Base-by-base conservation (phyloP, 2,113 vertebrate species). In the Promerops cafer region DNA sequence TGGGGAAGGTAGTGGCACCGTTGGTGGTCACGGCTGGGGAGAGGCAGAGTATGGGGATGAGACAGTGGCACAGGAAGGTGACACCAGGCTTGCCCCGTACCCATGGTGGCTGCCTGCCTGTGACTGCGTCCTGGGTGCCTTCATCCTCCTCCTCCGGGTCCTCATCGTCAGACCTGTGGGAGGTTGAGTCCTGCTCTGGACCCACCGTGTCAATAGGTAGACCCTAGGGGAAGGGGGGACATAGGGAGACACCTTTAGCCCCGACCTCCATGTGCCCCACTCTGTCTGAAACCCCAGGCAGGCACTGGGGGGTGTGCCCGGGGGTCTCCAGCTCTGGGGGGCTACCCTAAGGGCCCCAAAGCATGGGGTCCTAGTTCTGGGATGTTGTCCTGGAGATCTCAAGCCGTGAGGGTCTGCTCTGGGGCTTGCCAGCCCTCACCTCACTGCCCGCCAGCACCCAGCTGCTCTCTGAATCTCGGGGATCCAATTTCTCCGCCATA, bases 371-470 rank as follows among this genome's bases (percentile, higher is more conserved):
- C 17, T 30, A 37, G 27, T 11, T 81, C 37, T 11, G 42, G 57
- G 60, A 31, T 12, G 92, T 83, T 24, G 28, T 11, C 53, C 49
- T 37, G 47, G 40, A 76, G 14, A 33, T 40, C 30, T 68, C 63
- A 40, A 35, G 40, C 17, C 49, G 21, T 10, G 8, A 47, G 40
- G 30, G 11, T 54, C n/a, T 45, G 53, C 28, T 57, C 45, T 47
- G 37, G 57, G 22, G 6, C 14, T 4, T 13, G 20, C 3, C 49
- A 40, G 26, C 86, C 16, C 87, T 75, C 97, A 98, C 98, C 98
- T 98, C 96, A 0, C 95, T 39, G 31, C 97, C 97, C 0, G 97
- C 91, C 28, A 97, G 94, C 80, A 98, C 97, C 97, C 97, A 97
- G 90, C 93, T 97, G 74, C 96, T 91, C n/a, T 98, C 98, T 2